Conservation (phyloP, 2,797 vertebrate genomes). For the Myotis findleyi region DNA sequence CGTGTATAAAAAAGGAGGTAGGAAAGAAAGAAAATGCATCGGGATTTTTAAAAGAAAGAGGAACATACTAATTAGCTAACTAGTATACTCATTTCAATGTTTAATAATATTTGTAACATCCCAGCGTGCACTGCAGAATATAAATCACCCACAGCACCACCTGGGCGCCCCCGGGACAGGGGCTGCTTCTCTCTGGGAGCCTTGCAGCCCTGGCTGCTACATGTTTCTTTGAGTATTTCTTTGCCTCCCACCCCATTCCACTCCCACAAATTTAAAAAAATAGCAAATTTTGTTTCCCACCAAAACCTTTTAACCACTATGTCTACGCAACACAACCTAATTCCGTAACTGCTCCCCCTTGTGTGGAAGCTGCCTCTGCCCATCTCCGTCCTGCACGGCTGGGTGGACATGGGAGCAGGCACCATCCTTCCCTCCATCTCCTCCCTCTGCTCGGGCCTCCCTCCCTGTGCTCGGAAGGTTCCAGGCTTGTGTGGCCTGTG, state of each 20-base stretch:
- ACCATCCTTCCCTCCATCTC: neutral
- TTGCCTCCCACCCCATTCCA: constrained; percentile 11
- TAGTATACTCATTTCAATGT: constrained; percentile 81
- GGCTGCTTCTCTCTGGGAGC: constrained; percentile 70
- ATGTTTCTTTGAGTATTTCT: neutral
- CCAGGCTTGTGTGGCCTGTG: neutral
- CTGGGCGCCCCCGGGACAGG: constrained; percentile 62
- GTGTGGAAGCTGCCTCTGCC: constrained; percentile 46
- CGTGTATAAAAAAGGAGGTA: constrained; percentile 82
- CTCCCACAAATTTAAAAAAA: constrained; percentile 56
- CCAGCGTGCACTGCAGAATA: constrained; percentile 74
- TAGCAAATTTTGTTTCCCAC: constrained; percentile 61
- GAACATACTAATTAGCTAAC: constrained; percentile 87
- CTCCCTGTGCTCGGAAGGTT: neutral
- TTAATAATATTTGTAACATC: constrained; percentile 85
- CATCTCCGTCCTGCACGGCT: neutral
- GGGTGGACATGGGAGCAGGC: neutral
- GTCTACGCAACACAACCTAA: constrained; percentile 62
- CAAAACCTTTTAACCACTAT: constrained; percentile 66
- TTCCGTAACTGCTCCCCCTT: constrained; percentile 1
- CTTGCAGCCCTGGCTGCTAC: neutral
- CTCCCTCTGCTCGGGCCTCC: neutral
- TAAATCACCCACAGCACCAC: constrained; percentile 74
- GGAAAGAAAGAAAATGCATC: constrained; percentile 79
- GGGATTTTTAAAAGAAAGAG: constrained; percentile 86